Conservation (phyloP, 2,113 vertebrate genomes). For the Tiliqua scincoides region DNA sequence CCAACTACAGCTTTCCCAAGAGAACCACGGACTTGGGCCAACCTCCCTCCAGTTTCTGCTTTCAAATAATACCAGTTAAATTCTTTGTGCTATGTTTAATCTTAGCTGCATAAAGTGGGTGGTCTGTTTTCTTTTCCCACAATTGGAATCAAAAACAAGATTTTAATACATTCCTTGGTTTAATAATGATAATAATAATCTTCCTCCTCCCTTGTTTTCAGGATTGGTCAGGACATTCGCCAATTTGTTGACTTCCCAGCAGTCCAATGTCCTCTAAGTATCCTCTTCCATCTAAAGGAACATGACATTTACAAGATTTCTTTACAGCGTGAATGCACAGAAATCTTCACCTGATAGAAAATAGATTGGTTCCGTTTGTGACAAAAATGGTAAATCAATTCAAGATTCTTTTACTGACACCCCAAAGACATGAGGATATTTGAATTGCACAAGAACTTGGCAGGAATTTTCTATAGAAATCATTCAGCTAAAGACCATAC, state of each 20-base stretch:
- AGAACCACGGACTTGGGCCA: slow-evolving; percentile 40
- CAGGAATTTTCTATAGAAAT: background rate
- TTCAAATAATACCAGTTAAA: slow-evolving; percentile 55
- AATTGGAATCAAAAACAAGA: slow-evolving; percentile 41
- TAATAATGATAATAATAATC: slow-evolving; percentile 42
- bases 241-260: background rate
- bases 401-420: background rate
- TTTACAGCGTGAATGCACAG: background rate
- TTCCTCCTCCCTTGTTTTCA: background rate
- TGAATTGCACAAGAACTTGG: background rate
- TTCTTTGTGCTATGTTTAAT: slow-evolving; percentile 43
- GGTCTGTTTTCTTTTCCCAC: slow-evolving; percentile 39
- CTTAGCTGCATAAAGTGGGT: slow-evolving; percentile 54
- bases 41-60: slow-evolving; percentile 32
- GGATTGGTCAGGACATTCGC: background rate
- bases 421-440: background rate
- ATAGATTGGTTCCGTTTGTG: background rate
- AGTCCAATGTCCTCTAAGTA: background rate
- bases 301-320: background rate
- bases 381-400: background rate
- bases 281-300: background rate
- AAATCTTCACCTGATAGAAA: background rate
- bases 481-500: background rate
- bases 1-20: slow-evolving; percentile 45
- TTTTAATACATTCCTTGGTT: slow-evolving; percentile 30